Percentiles rank a stretch among this genome's conserved stretches.
Evolutionary conservation across 2,113 vertebrate genomes (phyloP).

Genomic region (Sebastes schlegelii): DNA sequence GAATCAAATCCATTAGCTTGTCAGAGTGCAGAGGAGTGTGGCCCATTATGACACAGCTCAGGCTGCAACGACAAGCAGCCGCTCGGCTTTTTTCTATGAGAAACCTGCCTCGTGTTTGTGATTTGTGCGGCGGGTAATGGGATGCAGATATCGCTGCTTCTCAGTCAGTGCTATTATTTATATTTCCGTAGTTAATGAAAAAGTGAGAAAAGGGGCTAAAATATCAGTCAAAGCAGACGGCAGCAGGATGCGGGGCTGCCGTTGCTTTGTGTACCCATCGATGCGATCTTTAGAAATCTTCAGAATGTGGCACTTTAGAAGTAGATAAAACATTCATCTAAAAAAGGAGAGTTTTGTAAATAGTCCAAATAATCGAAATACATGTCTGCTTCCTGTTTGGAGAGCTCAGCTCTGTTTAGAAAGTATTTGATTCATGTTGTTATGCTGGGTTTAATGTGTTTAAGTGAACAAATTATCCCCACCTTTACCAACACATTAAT

Average conservation of each 20-base stretch:
- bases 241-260: conserved; percentile 6
- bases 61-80: conserved; percentile 51
- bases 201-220: conserved; percentile 18
- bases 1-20: conserved; percentile 71
- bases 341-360: conserved; percentile 12
- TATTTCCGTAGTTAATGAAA: conserved; percentile 55
- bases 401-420: not conserved
- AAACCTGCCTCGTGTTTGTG: conserved; percentile 40
- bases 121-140: conserved; percentile 50
- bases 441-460: too few species aligned
- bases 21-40: conserved; percentile 62
- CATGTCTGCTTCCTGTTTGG: not conserved
- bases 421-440: not conserved
- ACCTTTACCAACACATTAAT: too few species aligned
- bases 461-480: too few species aligned
- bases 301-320: not conserved
- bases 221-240: conserved; percentile 43
- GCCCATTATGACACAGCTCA: conserved; percentile 55
- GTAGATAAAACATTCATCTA: not conserved
- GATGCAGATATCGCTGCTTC: conserved; percentile 45
- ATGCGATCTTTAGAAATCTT: not conserved
- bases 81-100: conserved; percentile 49
- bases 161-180: conserved; percentile 46
- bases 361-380: not conserved
- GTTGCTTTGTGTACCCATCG: not conserved